Conservation (phyloP, 1,140 invertebrate species). For the Pachypsylla venusta region DNA sequence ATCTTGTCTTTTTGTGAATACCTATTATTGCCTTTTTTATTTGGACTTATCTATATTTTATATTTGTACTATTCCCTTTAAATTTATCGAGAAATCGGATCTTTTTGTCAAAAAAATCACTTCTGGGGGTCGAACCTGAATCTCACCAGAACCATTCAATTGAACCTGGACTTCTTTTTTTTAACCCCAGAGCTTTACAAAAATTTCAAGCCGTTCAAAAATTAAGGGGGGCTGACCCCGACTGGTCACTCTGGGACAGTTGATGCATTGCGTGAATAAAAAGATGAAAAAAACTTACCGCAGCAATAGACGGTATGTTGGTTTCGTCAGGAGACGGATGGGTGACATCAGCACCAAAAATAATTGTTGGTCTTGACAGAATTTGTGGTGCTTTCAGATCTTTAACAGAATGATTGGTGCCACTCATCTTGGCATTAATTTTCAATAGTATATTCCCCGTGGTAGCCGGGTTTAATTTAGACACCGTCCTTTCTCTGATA, state of each 20-base stretch:
- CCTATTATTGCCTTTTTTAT: too few species aligned
- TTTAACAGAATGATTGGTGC: slow-evolving; percentile 48
- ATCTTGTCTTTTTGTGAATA: too few species aligned
- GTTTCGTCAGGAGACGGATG: slow-evolving; percentile 58
- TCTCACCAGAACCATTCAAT: too few species aligned
- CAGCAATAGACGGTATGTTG: slow-evolving; percentile 65
- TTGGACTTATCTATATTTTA: neutral
- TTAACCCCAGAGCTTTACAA: too few species aligned
- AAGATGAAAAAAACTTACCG: slow-evolving; percentile 34
- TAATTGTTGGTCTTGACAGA: slow-evolving; percentile 38
- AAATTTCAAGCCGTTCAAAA: too few species aligned
- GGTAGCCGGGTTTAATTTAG: slow-evolving; percentile 32
- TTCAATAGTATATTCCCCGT: slow-evolving; percentile 66
- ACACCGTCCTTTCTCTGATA: slow-evolving; percentile 44
- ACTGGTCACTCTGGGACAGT: neutral
- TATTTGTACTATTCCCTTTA: neutral
- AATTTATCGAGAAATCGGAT: too few species aligned
- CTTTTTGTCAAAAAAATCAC: too few species aligned
- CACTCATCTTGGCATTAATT: slow-evolving; percentile 72
- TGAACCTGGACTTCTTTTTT: neutral
- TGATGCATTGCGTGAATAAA: neutral
- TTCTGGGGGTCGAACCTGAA: too few species aligned
- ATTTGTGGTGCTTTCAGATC: slow-evolving; percentile 15
- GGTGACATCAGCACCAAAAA: slow-evolving; percentile 76
- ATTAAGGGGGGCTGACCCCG: too few species aligned